Base-by-base conservation (phyloP, 1,140 invertebrate species). In the Drosophila nannoptera region DNA sequence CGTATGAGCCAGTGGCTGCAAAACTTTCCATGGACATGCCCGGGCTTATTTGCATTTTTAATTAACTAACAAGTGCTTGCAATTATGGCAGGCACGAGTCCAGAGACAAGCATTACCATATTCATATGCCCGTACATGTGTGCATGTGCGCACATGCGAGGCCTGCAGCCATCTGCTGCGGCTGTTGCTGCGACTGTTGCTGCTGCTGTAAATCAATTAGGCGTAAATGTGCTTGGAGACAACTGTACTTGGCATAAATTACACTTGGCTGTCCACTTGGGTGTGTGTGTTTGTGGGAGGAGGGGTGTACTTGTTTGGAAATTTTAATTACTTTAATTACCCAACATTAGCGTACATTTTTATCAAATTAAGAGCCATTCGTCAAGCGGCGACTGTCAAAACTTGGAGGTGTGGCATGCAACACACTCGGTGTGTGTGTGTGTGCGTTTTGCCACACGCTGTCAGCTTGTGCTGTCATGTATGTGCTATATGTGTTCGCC, bases 41-140 rank as follows among this genome's bases (percentile, higher is more conserved):
- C 29, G 22, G 40, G 16, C 59, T 73, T 73, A 69, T 75, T 76
- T 76, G 69, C 65, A 76, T 76, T 61, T 77, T 77, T 75, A 77
- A 77, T 75, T 77, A 77, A 77, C 72, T 75, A 77, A 77, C 75
- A 77, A 77, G 72, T 75, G 73, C 71, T 61, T 56, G 69, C 75
- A 77, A 77, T 77, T 77, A 77, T 46, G 68, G 38, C 4, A n/a
- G 68, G 31, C 33, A 50, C 36, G 32, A 53, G 61, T 64, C 54
- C 61, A 61, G 52, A 43, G 52, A 32, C 45, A 14, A 7, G 16
- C 33, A 70, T 74, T 67, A 58, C 50, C 69, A 75, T 67, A 75
- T 56, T 56, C 54, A 56, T 54, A 62, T 40, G 32, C 43, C 52
- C 55, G 36, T 69, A 43, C 42, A 50, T 22, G 22, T 11, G 9